phyloP scores from a whole-genome alignment of 2,797 vertebrate species.

The Characodon lateralis region DNA sequence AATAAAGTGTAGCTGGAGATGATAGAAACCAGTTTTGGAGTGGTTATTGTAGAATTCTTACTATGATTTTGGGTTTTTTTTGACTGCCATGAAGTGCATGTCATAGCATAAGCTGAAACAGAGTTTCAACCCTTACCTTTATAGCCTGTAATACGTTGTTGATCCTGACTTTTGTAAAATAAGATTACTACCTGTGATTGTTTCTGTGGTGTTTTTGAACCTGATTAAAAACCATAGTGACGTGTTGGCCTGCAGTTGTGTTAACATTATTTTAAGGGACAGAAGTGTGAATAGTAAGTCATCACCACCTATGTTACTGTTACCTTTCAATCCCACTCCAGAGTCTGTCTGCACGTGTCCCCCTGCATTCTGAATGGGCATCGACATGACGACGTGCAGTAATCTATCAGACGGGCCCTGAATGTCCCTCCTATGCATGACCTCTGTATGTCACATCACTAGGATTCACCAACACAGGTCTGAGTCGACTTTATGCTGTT shows the following conservation, averaged over 20 bases:
- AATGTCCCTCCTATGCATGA: conserved; percentile 58
- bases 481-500: conserved; percentile 10
- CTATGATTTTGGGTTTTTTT: conserved; percentile 23
- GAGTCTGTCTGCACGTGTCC: conserved; percentile 12
- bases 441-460: conserved; percentile 21
- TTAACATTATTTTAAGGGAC: conserved; percentile 42
- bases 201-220: conserved; percentile 63
- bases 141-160: conserved; percentile 64
- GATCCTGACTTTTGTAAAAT: conserved; percentile 57
- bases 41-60: conserved; percentile 27
- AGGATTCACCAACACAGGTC: conserved; percentile 3
- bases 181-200: conserved; percentile 66
- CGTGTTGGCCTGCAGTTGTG: conserved; percentile 43
- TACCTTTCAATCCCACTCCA: conserved; percentile 12
- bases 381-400: background rate
- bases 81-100: conserved; percentile 53
- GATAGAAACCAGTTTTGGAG: conserved; percentile 6
- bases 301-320: conserved; percentile 10
- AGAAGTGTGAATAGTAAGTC: conserved; percentile 29
- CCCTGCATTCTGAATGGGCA: conserved; percentile 19
- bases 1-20: conserved; percentile 26
- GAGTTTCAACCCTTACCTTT: conserved; percentile 35
- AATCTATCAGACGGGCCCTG: conserved; percentile 19
- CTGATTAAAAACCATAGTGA: conserved; percentile 41
- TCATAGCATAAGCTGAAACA: conserved; percentile 55